Base-by-base conservation (phyloP, 2,797 vertebrate genomes). In the Garrulus glandarius region DNA sequence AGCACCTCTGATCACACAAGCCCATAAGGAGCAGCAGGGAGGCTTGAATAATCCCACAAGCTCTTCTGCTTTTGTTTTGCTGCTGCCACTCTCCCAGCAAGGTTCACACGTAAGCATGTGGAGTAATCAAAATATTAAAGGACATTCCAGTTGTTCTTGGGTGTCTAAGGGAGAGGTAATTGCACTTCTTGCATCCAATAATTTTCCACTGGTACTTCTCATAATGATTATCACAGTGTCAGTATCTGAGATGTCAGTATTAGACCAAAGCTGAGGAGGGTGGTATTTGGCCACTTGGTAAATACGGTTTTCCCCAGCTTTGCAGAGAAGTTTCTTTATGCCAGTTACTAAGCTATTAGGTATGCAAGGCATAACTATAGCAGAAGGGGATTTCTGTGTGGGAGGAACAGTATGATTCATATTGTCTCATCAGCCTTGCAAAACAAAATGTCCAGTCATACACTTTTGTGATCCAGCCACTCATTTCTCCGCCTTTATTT, bases 321-420 rank as follows among this genome's bases (percentile, higher is more conserved):
- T 75, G 72, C 84, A 70, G 80, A 74, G 74, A 95, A 88, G 41
- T 70, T 86, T 64, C 30, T 84, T 91, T 92, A 46, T 50, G 46
- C 32, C 61, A 49, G 34, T 91, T 92, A 74, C 75, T 95, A 92
- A 94, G 29, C 75, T 74, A 68, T 85, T 82, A 91, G 91, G 90
- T 79, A 94, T 94, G 91, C 56, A 77, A 84, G 49, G 68, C 92
- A 80, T 53, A 91, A 68, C 80, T 78, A 55, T 50, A 95, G 92
- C 87, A 92, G 83, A 96, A 93, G 96, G 96, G 95, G 96, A 97
- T 97, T 97, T 97, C 93, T 97, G 93, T 46, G 94, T 95, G 88
- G 93, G 95, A 95, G 89, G 87, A 96, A 79, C 92, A 68, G 87
- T 65, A 87, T 97, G 96, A 97, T 93, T 97, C 97, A 93, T 85